These are phyloP conservation scores for Microtus oregoni DNA, from an alignment of 2,113 vertebrate species.

Conservation along the genomic window DNA sequence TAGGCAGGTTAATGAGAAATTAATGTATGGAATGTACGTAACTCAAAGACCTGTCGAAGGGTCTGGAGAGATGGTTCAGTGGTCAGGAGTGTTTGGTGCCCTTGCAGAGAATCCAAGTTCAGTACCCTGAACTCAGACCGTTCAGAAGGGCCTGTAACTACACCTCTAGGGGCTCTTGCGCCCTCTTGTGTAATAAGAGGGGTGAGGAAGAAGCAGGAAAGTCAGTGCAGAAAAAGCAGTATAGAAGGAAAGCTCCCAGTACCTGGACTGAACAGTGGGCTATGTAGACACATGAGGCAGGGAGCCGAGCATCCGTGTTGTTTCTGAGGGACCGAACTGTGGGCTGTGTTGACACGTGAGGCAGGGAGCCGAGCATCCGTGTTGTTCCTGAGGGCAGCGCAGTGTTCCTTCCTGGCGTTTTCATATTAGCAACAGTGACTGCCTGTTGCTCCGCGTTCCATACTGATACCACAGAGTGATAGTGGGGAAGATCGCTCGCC, in stretches of 20 bases:
- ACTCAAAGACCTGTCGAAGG: background rate
- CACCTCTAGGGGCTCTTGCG: background rate
- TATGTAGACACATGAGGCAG: background rate
- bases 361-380: background rate
- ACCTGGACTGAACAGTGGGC: background rate
- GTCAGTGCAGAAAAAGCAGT: background rate
- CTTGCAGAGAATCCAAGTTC: background rate
- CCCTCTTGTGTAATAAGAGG: background rate
- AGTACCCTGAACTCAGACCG: too few species aligned
- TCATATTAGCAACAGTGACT: background rate
- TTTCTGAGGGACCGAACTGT: background rate
- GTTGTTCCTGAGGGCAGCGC: background rate
- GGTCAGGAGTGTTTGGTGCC: background rate
- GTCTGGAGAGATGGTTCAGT: background rate
- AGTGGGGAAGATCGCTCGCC: background rate
- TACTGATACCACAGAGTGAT: background rate
- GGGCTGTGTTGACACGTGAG: background rate
- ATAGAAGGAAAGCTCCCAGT: background rate
- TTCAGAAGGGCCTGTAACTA: background rate
- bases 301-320: background rate
- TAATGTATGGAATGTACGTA: background rate
- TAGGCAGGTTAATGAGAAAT: background rate
- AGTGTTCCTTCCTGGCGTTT: background rate
- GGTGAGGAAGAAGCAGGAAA: constrained; percentile 1
- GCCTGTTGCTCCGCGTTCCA: background rate